Evolutionary conservation across 2,888 invertebrate species (phyloP).

Genomic region (Nemoura dubitans): DNA sequence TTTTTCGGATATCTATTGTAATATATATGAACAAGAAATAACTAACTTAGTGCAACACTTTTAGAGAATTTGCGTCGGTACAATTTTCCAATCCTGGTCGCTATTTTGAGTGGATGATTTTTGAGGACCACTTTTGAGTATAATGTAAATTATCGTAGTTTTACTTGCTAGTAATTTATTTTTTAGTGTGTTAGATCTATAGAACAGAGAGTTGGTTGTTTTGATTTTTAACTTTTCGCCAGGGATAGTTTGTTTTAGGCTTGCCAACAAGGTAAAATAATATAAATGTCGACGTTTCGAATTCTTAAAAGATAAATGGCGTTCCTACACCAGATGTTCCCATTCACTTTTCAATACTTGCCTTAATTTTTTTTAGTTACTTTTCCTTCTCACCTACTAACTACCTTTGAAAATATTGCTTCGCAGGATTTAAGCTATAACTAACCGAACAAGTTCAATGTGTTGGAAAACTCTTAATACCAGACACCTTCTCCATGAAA

Average conservation of each 20-base stretch:
- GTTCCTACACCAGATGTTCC: neutral
- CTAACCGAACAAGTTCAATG: neutral
- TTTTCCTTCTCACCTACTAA: neutral
- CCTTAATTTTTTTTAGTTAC: neutral
- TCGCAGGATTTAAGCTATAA: neutral
- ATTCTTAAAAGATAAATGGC: neutral
- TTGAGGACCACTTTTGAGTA: neutral
- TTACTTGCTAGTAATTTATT: neutral
- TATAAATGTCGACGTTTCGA: neutral
- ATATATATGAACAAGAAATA: neutral
- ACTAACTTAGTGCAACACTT: neutral
- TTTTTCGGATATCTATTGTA: neutral
- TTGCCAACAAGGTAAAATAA: neutral
- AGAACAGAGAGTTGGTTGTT: neutral
- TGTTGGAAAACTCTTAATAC: neutral
- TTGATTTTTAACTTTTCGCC: neutral
- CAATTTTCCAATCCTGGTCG: constrained; percentile 7
- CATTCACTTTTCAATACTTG: neutral
- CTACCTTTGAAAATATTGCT: neutral
- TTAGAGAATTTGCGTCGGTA: neutral
- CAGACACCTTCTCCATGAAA: neutral
- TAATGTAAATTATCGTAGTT: neutral
- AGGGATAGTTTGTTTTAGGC: neutral
- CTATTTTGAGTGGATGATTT: constrained; percentile 12
- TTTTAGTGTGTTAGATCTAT: neutral